A percentile compares a stretch with the other conserved stretches of the same genome.
Evolutionary conservation across 2,888 invertebrate genomes (phyloP).

Genomic region (Nowickia ferox): DNA sequence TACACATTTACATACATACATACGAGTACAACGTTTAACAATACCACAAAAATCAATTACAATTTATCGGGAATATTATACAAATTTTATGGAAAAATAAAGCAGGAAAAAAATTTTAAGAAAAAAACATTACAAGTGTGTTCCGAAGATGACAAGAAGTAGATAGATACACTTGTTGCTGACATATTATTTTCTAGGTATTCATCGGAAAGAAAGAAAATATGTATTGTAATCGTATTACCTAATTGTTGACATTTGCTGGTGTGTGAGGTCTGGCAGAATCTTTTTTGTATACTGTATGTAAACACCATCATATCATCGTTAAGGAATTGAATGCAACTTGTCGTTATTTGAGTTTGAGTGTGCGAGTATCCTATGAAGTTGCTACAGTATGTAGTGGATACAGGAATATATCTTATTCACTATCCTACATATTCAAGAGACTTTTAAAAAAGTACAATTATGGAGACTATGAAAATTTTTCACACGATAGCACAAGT

Average conservation of each 20-base stretch:
- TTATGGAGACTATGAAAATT: too few species aligned
- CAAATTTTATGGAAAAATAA: neutral
- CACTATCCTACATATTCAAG: too few species aligned
- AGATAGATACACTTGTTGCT: constrained; percentile 56
- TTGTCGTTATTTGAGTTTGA: constrained; percentile 19
- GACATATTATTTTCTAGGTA: constrained; percentile 29
- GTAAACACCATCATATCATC: constrained; percentile 11
- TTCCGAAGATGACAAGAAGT: constrained; percentile 21
- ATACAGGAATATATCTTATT: neutral
- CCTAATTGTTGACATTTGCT: constrained; percentile 65
- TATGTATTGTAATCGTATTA: constrained; percentile 38
- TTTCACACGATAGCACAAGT: too few species aligned
- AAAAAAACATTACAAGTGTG: constrained; percentile 28
- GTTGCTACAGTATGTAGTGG: neutral
- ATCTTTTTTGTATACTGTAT: neutral
- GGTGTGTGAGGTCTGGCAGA: constrained; percentile 15
- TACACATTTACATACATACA: neutral
- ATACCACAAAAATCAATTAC: constrained; percentile 66
- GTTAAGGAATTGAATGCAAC: constrained; percentile 37
- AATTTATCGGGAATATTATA: constrained; percentile 53
- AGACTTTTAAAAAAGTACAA: too few species aligned
- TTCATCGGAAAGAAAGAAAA: constrained; percentile 42
- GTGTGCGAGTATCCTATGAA: neutral
- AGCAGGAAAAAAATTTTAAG: neutral
- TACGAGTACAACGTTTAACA: constrained; percentile 2